Evolutionary conservation across 1,140 invertebrate species (phyloP).

Genomic region (Brachionus angularis): DNA sequence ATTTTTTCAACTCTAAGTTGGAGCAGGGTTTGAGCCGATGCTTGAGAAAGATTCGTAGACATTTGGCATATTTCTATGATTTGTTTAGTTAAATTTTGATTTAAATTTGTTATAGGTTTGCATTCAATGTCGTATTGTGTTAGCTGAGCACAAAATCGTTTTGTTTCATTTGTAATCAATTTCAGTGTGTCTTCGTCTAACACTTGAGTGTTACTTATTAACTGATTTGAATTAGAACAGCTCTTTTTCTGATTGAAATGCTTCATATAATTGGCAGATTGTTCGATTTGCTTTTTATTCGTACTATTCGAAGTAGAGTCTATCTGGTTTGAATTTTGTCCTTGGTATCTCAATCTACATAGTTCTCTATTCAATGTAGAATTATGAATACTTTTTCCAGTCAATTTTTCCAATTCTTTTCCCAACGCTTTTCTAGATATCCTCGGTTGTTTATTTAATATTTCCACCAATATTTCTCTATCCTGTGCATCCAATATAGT

Average conservation of each 20-base stretch:
- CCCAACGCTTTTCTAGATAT: constrained; percentile 37
- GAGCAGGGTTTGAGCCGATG: neutral
- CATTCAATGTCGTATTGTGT: neutral
- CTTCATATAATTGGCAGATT: too few relatives aligned
- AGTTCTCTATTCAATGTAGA: constrained; percentile 31
- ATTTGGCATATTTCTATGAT: constrained; percentile 43
- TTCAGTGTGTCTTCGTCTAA: neutral
- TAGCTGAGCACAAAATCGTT: neutral
- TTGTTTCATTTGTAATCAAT: constrained; percentile 1
- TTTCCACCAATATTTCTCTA: constrained; percentile 35
- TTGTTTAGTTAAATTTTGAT: neutral
- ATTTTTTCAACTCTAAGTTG: constrained; percentile 25
- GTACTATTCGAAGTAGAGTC: neutral
- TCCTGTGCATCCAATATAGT: constrained; percentile 39
- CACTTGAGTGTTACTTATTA: too few relatives aligned
- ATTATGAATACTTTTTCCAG: constrained; percentile 41
- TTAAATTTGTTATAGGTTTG: neutral
- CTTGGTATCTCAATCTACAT: constrained; percentile 22
- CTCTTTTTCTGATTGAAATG: neutral
- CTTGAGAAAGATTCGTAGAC: constrained; percentile 11
- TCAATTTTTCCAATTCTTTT: constrained; percentile 31
- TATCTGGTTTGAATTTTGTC: neutral
- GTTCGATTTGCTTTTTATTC: neutral
- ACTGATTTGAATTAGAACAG: too few relatives aligned
- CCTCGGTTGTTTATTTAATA: constrained; percentile 39